Evolutionary conservation across 1,140 invertebrate genomes (phyloP), one percentile per base, ranked within the genome.

Genomic region (Calosoma granatense): DNA sequence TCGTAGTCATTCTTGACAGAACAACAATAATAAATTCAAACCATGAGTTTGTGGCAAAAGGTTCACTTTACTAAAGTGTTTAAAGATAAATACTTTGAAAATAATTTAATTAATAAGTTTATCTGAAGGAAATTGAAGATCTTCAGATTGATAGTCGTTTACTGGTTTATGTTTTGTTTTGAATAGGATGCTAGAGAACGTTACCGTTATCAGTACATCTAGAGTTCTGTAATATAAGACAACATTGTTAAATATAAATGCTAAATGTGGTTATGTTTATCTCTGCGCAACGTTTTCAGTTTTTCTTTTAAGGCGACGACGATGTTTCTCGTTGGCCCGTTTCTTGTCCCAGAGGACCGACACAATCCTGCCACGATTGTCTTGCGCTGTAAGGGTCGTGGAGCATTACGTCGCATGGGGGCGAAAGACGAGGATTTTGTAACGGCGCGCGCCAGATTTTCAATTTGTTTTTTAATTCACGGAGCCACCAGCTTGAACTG

Each of bases 361-460:
- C 41, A 17, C 41, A 47, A 47, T 47, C 41, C 41, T 17, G 41
- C 41, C 41, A 17, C 41, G 41, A 47, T 47, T 47, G 41, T 47
- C 41, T 47, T 47, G 41, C 17, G 41, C 17, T 17, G 41, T 36
- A n/a, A 36, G 26, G 26, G 41, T 3, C 41, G 41, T 17, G 4
- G 9, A 4, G 41, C 41, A 11, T n/a, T n/a, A n/a, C n/a, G n/a
- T n/a, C n/a, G n/a, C n/a, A n/a, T n/a, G 41, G 41, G 9, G 17
- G 17, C 41, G 4, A 47, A 17, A 3, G 9, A 47, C 9, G 15
- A 6, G 17, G 41, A 36, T 36, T 9, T 47, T 17, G 41, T 47
- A 47, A 47, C 41, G 41, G 41, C 41, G 41, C 41, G 41, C 41
- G 41, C 41, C 41, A 47, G 41, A 47, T 47, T 47, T 47, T 47